Conservation (phyloP, 2,888 invertebrate genomes). For the Drosophila quinaria region DNA sequence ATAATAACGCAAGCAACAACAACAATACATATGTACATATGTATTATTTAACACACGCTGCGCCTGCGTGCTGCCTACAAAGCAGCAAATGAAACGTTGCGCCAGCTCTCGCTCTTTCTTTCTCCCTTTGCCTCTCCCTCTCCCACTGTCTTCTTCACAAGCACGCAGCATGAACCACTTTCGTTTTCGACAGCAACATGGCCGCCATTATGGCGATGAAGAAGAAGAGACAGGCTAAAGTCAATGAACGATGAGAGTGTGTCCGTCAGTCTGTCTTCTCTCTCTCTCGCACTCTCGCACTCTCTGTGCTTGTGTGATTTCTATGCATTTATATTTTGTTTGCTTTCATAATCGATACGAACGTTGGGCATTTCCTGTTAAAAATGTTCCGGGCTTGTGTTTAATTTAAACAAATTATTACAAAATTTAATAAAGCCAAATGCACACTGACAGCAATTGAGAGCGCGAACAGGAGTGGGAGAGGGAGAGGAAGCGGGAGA, state of each 20-base stretch:
- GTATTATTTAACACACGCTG: constrained; percentile 60
- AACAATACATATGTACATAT: constrained; percentile 5
- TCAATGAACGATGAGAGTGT: constrained; percentile 67
- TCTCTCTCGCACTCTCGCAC: constrained; percentile 11
- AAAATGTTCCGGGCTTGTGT: constrained; percentile 54
- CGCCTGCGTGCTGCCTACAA: constrained; percentile 61
- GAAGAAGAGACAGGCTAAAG: constrained; percentile 52
- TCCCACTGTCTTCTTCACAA: constrained; percentile 11
- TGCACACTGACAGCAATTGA: background rate
- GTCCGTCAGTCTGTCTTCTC: background rate
- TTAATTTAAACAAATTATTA: constrained; percentile 77
- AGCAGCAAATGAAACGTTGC: constrained; percentile 48
- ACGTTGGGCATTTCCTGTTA: constrained; percentile 68
- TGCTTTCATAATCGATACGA: constrained; percentile 70
- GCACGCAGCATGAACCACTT: constrained; percentile 67
- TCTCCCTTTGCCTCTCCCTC: constrained; percentile 15
- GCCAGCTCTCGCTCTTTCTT: constrained; percentile 11
- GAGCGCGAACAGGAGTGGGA: background rate
- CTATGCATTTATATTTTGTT: constrained; percentile 36
- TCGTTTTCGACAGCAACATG: constrained; percentile 73
- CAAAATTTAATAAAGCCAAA: constrained; percentile 67
- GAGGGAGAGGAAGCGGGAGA: background rate
- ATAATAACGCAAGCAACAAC: background rate
- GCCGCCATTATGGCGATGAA: constrained; percentile 42
- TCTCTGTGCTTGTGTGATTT: constrained; percentile 25